Evolutionary conservation across 2,797 vertebrate species (phyloP).

Genomic region (Phrynocephalus guinanensis): DNA sequence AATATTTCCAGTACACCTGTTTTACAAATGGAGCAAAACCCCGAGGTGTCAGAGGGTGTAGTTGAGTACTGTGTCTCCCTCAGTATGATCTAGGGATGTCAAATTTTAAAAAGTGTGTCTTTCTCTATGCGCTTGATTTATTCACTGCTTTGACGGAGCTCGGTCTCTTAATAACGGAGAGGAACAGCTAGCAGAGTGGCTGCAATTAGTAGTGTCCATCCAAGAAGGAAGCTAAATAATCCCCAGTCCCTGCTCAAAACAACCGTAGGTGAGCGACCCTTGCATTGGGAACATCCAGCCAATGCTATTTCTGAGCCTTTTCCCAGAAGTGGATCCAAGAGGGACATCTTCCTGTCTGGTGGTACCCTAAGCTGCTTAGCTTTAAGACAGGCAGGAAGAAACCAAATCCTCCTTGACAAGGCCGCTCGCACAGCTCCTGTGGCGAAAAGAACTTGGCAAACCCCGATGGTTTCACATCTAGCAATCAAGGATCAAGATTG

Average conservation of each 20-base stretch:
- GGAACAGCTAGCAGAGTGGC: neutral
- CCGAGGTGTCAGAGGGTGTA: too few species aligned
- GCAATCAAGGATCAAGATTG: too few species aligned
- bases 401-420: constrained; percentile 45
- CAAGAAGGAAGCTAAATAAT: too few species aligned
- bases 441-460: neutral
- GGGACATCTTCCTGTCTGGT: constrained; percentile 39
- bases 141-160: neutral
- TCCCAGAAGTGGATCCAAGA: constrained; percentile 51
- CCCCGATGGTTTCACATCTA: too few species aligned
- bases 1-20: too few species aligned
- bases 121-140: neutral
- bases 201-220: neutral
- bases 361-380: constrained; percentile 48
- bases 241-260: neutral
- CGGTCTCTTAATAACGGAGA: neutral
- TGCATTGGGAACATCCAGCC: neutral
- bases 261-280: neutral
- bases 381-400: constrained; percentile 52
- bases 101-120: too few species aligned
- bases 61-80: too few species aligned
- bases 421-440: constrained; percentile 23
- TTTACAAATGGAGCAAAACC: too few species aligned
- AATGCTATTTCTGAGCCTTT: constrained; percentile 26
- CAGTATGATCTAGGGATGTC: too few species aligned